These are phyloP conservation scores for Archips xylosteana DNA, from an alignment of 2,888 invertebrate genomes.

Conservation along the genomic window DNA sequence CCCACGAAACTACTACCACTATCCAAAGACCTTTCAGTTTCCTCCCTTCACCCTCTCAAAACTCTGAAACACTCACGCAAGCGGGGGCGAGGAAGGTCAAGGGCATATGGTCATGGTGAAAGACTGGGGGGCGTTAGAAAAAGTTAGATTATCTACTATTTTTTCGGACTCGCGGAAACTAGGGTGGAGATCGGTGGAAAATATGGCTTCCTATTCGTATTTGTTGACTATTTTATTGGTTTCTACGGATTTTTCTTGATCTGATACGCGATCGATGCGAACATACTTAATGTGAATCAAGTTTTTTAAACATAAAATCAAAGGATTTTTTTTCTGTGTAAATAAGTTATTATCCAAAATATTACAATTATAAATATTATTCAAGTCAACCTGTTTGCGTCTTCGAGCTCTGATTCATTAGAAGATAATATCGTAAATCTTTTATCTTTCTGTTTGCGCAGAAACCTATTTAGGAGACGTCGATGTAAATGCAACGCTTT, in stretches of 20 bases:
- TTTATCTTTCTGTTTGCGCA: no score
- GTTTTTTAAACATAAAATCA: no score
- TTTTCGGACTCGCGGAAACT: slow-evolving; percentile 78
- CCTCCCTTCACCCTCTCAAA: slow-evolving; percentile 30
- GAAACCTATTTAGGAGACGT: no score
- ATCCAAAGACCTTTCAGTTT: slow-evolving; percentile 49
- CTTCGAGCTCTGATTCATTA: no score
- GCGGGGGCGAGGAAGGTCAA: slow-evolving; percentile 48
- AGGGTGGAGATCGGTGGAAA: slow-evolving; percentile 80
- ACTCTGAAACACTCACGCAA: neutral
- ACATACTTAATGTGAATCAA: neutral
- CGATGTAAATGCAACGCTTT: no score
- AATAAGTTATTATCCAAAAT: no score
- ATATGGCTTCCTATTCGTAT: slow-evolving; percentile 84
- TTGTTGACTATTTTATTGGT: slow-evolving; percentile 62
- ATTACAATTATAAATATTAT: no score
- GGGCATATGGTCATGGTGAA: slow-evolving; percentile 53
- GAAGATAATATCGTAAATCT: no score
- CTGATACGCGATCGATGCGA: slow-evolving; percentile 40
- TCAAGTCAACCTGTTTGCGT: no score
- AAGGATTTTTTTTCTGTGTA: no score
- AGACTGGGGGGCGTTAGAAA: slow-evolving; percentile 79
- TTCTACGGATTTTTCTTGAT: slow-evolving; percentile 56
- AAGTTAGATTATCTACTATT: slow-evolving; percentile 84
- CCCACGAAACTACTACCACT: slow-evolving; percentile 61